Base-by-base conservation (phyloP, 2,797 vertebrate species). In the Craterocephalus amniculus region DNA sequence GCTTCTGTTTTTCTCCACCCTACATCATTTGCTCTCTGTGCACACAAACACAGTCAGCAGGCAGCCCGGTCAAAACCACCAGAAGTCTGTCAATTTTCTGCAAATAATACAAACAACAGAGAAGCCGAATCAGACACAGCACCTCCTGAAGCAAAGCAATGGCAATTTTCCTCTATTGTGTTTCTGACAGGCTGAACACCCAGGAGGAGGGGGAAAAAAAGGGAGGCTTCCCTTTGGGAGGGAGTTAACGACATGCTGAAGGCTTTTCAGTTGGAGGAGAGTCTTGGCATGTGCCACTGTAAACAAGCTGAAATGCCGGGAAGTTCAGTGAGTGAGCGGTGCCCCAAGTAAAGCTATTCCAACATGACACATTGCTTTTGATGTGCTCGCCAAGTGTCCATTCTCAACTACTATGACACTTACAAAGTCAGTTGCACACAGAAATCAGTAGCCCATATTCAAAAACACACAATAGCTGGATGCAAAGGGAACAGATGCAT, bases 231-330 rank as follows among this genome's bases (percentile, higher is more conserved):
- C 78, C 78, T 86, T 88, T 65, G 82, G 85, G 88, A 87, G 76
- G 67, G 83, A 83, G 80, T 87, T 91, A 88, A 92, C 84, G 58
- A 85, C 90, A 86, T 66, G 76, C 84, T 76, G 83, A 85, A 76
- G 83, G 83, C 80, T 87, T 90, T 89, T 90, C 72, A 90, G 80
- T 89, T 62, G 71, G 83, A 81, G 78, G 79, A 59, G 60, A 84
- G 78, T 71, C 65, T 87, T 92, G 90, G 89, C 81, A 84, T 86
- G 84, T 83, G 89, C 83, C 83, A 77, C 79, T 80, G 87, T 89
- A 91, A 91, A 91, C 91, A 93, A 87, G 84, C 81, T 76, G 71
- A 78, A 80, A 80, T 83, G 78, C 79, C 67, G 85, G 77, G 84
- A 88, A 89, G 83, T 77, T 83, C 72, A 75, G 80, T 63, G 74